phyloP scores from a whole-genome alignment of 1,140 invertebrate species.

The Batillaria attramentaria region DNA sequence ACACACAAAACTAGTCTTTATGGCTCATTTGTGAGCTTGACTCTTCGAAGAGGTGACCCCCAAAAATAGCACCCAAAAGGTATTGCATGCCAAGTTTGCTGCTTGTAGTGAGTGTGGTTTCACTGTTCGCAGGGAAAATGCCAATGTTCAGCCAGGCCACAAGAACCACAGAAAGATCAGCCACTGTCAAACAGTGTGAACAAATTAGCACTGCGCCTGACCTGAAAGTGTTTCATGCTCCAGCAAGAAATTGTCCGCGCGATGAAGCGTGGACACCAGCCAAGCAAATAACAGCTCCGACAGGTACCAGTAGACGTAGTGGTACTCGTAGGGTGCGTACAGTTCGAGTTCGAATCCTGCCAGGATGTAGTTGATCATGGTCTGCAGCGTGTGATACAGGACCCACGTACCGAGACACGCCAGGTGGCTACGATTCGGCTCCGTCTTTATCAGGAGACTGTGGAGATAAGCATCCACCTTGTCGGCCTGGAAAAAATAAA shows the following conservation, averaged over 20 bases:
- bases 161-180: no score
- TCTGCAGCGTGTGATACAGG: slow-evolving; percentile 92
- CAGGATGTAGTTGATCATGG: slow-evolving; percentile 96
- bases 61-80: no score
- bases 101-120: no score
- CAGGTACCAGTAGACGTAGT: slow-evolving; percentile 97
- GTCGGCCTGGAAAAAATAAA: slow-evolving; percentile 81
- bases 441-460: slow-evolving; percentile 79
- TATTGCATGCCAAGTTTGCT: no score
- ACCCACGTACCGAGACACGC: slow-evolving; percentile 97
- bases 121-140: no score
- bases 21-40: no score
- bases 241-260: slow-evolving; percentile 87
- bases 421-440: slow-evolving; percentile 80
- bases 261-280: slow-evolving; percentile 89
- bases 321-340: slow-evolving; percentile 96
- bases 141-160: no score
- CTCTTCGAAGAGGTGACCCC: no score
- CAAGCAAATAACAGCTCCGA: slow-evolving; percentile 96
- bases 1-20: no score
- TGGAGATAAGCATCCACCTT: slow-evolving; percentile 90
- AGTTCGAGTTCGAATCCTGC: slow-evolving; percentile 96
- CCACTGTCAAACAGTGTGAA: no score
- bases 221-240: slow-evolving; percentile 80
- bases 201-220: no score